phyloP scores from a whole-genome alignment of 2,888 invertebrate species.

The Eilema caniola region DNA sequence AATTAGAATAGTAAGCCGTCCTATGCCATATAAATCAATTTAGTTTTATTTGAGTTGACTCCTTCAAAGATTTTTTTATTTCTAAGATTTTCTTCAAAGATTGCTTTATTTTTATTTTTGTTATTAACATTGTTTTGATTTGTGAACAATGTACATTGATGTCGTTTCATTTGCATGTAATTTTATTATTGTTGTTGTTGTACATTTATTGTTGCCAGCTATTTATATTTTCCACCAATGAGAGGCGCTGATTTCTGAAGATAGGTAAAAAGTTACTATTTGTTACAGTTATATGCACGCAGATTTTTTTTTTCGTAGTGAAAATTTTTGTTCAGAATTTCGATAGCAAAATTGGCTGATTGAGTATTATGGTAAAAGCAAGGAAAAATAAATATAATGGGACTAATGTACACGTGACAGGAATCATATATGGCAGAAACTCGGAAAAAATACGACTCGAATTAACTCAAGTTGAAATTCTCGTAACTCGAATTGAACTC shows the following conservation, averaged over 20 bases:
- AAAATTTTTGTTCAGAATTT: too few relatives aligned
- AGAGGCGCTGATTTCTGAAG: constrained; percentile 8
- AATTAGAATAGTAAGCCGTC: neutral
- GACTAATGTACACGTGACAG: too few relatives aligned
- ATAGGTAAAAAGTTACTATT: neutral
- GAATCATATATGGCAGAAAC: too few relatives aligned
- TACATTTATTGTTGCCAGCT: neutral
- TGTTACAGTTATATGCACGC: too few relatives aligned
- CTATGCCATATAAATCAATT: neutral
- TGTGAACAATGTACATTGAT: constrained; percentile 16
- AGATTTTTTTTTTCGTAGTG: too few relatives aligned
- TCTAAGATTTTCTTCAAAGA: constrained; percentile 33
- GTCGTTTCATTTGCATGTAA: constrained; percentile 40
- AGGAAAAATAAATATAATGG: too few relatives aligned
- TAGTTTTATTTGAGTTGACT: neutral
- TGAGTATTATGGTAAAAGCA: too few relatives aligned
- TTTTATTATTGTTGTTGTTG: neutral
- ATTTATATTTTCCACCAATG: constrained; percentile 8
- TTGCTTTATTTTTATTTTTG: constrained; percentile 22
- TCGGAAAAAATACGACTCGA: too few relatives aligned
- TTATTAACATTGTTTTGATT: neutral
- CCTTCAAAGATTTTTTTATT: too few relatives aligned
- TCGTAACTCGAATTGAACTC: too few relatives aligned
- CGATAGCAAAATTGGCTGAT: too few relatives aligned
- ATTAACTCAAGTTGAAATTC: too few relatives aligned